Percentiles rank a stretch among this genome's conserved stretches.
Evolutionary conservation across 2,888 invertebrate species (phyloP).

Genomic region (Phrixothrix hirtus): DNA sequence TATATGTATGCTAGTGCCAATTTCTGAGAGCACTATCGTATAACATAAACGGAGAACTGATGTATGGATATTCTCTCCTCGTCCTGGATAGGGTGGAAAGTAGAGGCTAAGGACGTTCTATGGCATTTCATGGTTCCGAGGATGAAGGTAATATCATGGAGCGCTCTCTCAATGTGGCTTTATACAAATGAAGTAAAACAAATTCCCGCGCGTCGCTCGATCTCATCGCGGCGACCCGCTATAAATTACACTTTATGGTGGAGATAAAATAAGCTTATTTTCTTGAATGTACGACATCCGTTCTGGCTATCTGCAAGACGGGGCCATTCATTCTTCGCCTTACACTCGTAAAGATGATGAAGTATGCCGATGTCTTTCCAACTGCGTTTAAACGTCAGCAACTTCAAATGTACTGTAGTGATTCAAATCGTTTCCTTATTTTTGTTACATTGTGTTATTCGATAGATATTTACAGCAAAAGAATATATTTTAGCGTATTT

Average conservation of each 20-base stretch:
- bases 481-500: too few relatives aligned
- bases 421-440: slow-evolving; percentile 22
- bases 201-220: slow-evolving; percentile 45
- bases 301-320: slow-evolving; percentile 49
- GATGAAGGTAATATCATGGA: slow-evolving; percentile 47
- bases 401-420: slow-evolving; percentile 32
- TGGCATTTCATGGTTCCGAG: slow-evolving; percentile 44
- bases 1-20: slow-evolving; percentile 50
- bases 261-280: slow-evolving; percentile 58
- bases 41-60: slow-evolving; percentile 48
- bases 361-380: slow-evolving; percentile 39
- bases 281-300: slow-evolving; percentile 56
- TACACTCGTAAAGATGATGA: slow-evolving; percentile 49
- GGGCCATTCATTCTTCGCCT: slow-evolving; percentile 47
- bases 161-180: slow-evolving; percentile 41
- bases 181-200: slow-evolving; percentile 50
- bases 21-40: slow-evolving; percentile 49
- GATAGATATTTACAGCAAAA: background rate
- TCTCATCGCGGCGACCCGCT: slow-evolving; percentile 49
- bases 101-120: slow-evolving; percentile 47
- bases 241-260: slow-evolving; percentile 57
- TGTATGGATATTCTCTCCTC: slow-evolving; percentile 47
- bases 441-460: slow-evolving; percentile 8
- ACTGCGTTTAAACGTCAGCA: slow-evolving; percentile 38
- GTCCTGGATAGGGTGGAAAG: slow-evolving; percentile 49